phyloP scores from a whole-genome alignment of 2,113 vertebrate species.

The Seriola rivoliana region DNA sequence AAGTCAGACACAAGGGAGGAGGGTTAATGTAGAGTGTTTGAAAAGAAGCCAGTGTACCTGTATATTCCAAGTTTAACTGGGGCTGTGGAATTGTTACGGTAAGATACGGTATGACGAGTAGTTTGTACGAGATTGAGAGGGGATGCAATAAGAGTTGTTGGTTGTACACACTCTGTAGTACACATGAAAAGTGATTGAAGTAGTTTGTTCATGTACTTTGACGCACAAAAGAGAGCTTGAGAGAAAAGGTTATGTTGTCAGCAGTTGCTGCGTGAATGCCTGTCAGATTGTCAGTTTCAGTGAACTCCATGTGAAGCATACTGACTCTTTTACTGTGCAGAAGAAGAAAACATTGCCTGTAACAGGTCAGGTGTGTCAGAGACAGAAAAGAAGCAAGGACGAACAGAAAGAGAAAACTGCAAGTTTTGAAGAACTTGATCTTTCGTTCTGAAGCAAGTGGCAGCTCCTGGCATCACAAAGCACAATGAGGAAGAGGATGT shows the following conservation, averaged over 20 bases:
- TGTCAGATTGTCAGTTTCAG: neutral
- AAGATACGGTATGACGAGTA: neutral
- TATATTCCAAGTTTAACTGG: neutral
- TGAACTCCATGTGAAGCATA: neutral
- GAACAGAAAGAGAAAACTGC: neutral
- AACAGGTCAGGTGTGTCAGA: neutral
- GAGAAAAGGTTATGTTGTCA: neutral
- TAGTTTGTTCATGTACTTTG: neutral
- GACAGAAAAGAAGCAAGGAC: neutral
- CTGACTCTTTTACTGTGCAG: neutral
- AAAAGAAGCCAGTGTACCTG: neutral
- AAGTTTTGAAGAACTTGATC: neutral
- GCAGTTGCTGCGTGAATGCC: neutral
- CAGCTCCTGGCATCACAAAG: slow-evolving; percentile 1
- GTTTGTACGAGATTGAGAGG: neutral
- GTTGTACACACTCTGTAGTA: neutral
- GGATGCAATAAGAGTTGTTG: slow-evolving; percentile 7
- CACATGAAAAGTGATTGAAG: neutral
- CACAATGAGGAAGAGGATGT: slow-evolving; percentile 27
- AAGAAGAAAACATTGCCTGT: neutral
- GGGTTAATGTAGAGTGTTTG: neutral
- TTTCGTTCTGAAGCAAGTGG: neutral
- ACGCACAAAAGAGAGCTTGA: neutral
- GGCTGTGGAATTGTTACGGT: neutral
- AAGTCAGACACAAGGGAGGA: neutral